Evolutionary conservation across 2,113 vertebrate species (phyloP), one percentile per base, ranked within the genome.

Genomic region (Holacanthus passer): DNA sequence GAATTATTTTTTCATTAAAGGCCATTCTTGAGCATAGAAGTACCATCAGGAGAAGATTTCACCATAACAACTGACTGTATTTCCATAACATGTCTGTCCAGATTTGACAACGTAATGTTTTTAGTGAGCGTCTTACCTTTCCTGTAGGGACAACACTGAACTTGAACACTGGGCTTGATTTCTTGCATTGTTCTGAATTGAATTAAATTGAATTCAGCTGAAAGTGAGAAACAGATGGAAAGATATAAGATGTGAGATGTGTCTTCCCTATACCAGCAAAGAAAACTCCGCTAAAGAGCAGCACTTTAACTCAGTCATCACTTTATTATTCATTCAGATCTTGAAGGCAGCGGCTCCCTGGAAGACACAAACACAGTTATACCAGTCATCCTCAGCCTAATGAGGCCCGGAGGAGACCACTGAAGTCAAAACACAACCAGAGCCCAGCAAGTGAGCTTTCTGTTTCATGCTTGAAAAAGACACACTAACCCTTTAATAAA

Each of bases 301-400:
- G 32, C 74, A 72, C 70, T 79, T 81, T 80, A 76, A 63, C 76
- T 75, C 52, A 65, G 63, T 71, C 65, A 62, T 50, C 45, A 47
- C 55, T 90, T 59, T 73, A 88, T 92, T 83, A 92, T 90, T 88
- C 71, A 89, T 89, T n/a, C 73, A 63, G 62, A 37, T 50, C 69
- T 68, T 47, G 41, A 32, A 79, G 77, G 68, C 78, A 70, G 43
- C 14, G 8, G 48, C 62, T 73, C 71, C 69, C 63, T 71, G 63
- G 47, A 69, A 77, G 73, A 63, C 67, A 52, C 31, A 72, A 77
- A 67, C 77, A 79, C 59, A 78, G 81, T 62, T 64, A 45, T n/a
- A 82, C 52, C 52, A 73, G 75, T 62, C 83, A 37, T 77, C 39
- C 47, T 65, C 64, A 2, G 45, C 22, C 59, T 84, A 85, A 85